These are phyloP conservation scores for Aplocera efformata DNA, from an alignment of 2,888 invertebrate species.

Conservation along the genomic window DNA sequence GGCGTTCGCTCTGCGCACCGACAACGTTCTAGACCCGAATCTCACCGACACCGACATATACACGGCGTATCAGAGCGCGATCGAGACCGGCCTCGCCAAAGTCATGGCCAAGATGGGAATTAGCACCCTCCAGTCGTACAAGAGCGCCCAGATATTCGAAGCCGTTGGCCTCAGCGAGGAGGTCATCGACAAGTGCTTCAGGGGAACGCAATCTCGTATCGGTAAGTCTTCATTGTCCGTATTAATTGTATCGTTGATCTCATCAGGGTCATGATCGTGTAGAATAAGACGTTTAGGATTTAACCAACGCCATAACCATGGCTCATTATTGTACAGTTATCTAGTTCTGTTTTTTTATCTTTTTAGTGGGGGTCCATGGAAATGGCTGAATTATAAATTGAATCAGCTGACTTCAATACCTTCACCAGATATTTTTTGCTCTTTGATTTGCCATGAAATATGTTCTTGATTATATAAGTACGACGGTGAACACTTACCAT, in stretches of 20 bases:
- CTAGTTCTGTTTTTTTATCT: too few relatives aligned
- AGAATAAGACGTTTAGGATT: too few relatives aligned
- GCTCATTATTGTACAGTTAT: too few relatives aligned
- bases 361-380: too few relatives aligned
- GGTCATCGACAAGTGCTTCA: constrained; percentile 96
- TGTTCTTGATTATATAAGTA: too few relatives aligned
- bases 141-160: constrained; percentile 99
- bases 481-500: too few relatives aligned
- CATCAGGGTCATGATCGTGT: too few relatives aligned
- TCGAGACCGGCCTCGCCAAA: constrained; percentile 87
- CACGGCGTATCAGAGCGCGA: constrained; percentile 92
- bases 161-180: constrained; percentile 97
- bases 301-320: too few relatives aligned
- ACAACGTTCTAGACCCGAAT: constrained; percentile 89
- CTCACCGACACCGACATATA: constrained; percentile 91
- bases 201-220: constrained; percentile 84
- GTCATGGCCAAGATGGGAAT: constrained; percentile 99
- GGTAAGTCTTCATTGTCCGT: constrained; percentile 47
- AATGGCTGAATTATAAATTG: too few relatives aligned
- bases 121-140: constrained; percentile 98
- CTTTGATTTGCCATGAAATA: too few relatives aligned
- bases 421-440: too few relatives aligned
- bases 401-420: too few relatives aligned
- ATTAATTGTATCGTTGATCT: constrained; percentile 3
- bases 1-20: constrained; percentile 90